phyloP scores from a whole-genome alignment of 2,888 invertebrate genomes.

The Gortyna flavago region DNA sequence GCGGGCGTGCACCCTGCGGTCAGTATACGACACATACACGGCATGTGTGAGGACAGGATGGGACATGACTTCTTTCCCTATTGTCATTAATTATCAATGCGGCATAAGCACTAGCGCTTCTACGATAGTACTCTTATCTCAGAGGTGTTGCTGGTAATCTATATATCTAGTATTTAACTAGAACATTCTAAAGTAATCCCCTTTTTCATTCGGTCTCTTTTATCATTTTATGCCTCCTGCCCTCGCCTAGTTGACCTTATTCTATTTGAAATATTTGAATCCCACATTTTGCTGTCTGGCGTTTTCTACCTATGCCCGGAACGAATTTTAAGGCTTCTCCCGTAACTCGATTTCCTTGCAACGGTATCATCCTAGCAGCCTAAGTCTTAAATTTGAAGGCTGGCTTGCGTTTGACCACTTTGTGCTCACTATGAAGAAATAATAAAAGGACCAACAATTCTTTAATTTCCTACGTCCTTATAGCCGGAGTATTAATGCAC shows the following conservation, averaged over 20 bases:
- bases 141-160: no score
- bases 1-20: not conserved
- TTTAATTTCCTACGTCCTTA: not conserved
- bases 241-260: not conserved
- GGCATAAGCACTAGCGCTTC: not conserved
- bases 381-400: not conserved
- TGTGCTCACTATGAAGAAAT: not conserved
- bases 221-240: not conserved
- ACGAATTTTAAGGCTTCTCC: not conserved
- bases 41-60: not conserved
- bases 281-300: not conserved
- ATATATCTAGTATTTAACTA: not conserved
- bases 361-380: not conserved
- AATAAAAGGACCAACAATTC: not conserved
- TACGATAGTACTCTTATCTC: not conserved
- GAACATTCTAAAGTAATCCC: no score
- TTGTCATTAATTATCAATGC: conserved; percentile 2
- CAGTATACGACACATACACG: not conserved
- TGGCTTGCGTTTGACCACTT: not conserved
- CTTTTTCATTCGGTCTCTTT: not conserved
- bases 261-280: conserved; percentile 2
- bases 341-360: conserved; percentile 1
- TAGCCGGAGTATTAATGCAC: not conserved
- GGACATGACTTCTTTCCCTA: not conserved
- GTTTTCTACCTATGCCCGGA: conserved; percentile 1